Conservation (phyloP, 2,113 vertebrate species). For the Xiphophorus hellerii region DNA sequence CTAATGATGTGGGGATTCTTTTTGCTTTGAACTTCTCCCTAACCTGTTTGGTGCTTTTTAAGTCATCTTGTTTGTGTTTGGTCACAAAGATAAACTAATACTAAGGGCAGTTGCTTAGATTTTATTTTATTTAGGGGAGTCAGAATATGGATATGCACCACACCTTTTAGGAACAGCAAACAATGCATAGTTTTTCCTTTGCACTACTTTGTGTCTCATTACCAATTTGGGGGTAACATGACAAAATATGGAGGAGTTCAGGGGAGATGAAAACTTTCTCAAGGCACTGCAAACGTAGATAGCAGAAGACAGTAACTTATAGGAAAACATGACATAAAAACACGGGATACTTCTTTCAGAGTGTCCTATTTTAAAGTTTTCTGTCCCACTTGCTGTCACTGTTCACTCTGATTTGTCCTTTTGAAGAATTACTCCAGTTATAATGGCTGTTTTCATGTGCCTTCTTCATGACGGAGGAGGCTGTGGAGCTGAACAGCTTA, state of each 20-base stretch:
- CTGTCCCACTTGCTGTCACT: conserved; percentile 23
- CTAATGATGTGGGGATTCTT: background rate
- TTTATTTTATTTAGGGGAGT: background rate
- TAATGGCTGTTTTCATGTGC: conserved; percentile 23
- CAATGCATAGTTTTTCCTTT: background rate
- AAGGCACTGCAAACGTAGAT: background rate
- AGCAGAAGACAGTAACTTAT: conserved; percentile 2
- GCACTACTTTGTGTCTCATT: background rate
- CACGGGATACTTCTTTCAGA: conserved; percentile 9
- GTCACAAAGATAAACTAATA: background rate
- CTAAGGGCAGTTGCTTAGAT: background rate
- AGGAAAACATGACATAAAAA: background rate
- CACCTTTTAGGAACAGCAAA: background rate
- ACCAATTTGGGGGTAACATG: background rate
- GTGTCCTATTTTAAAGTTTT: conserved; percentile 24
- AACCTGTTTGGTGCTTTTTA: too few species aligned
- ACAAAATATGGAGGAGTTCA: background rate
- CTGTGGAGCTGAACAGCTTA: conserved; percentile 40
- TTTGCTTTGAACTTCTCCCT: background rate
- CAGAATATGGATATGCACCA: background rate
- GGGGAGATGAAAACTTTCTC: background rate
- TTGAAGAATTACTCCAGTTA: conserved; percentile 55
- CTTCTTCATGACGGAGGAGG: conserved; percentile 23
- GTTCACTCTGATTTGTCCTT: conserved; percentile 33
- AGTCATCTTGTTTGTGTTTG: too few species aligned